Base-by-base conservation (phyloP, 2,113 vertebrate species). In the Brevimyrus niger region DNA sequence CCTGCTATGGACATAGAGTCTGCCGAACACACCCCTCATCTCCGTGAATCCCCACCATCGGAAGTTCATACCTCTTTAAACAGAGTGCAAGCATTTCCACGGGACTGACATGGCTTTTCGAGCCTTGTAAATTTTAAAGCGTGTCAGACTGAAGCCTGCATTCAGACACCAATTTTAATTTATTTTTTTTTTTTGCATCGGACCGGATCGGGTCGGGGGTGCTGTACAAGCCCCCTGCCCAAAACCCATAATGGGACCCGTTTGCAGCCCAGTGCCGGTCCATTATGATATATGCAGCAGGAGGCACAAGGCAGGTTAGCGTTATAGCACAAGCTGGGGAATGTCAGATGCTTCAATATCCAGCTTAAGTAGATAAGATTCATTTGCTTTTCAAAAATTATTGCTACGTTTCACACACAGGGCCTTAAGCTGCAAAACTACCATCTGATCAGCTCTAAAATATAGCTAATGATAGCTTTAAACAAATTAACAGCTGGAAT, bases 391-490 rank as follows among this genome's bases (percentile, higher is more conserved):
- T 92, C 88, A 91, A 91, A 93, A 69, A 90, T 95, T 96, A 96
- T 96, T 96, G 96, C 96, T 95, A 91, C 94, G 91, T 93, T 92
- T 90, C 90, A 87, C 91, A 91, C 89, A 91, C 85, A 90, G 89
- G 91, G 91, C 76, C 88, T 83, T 92, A 65, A 91, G 91, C 58
- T 65, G 87, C 27, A 80, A 53, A 31, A 83, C 73, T 31, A 44
- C n/a, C 3, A 48, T 38, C 11, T 15, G 42, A 69, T 47, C 53
- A 90, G 86, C 48, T 89, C 87, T 89, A 65, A 88, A 84, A 91
- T 53, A 89, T 90, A 44, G 55, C 44, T 42, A 93, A 89, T 89
- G 35, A 44, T 89, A 84, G 82, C 92, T 90, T 69, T 91, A 51
- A 90, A 87, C 88, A 7, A 61, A 91, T 88, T 88, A 90, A 91